Evolutionary conservation across 2,888 invertebrate genomes (phyloP).

Genomic region (Dioctria rufipes): DNA sequence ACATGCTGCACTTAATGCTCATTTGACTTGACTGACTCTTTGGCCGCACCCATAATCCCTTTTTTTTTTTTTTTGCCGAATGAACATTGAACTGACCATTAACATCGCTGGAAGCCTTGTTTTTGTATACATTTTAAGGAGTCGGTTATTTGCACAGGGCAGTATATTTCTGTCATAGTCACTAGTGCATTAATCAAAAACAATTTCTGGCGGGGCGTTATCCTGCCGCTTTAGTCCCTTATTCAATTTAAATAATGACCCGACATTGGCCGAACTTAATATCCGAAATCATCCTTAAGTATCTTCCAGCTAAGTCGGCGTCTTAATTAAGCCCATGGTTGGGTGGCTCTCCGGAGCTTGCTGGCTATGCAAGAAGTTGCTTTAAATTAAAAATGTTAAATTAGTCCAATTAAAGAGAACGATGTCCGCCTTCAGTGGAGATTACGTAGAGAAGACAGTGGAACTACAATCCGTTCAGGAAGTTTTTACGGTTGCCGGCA

Average conservation of each 20-base stretch:
- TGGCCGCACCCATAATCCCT: no score
- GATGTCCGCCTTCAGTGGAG: slow-evolving; percentile 57
- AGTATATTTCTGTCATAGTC: slow-evolving; percentile 10
- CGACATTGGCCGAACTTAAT: slow-evolving; percentile 51
- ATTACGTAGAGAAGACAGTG: slow-evolving; percentile 50
- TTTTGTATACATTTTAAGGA: slow-evolving; percentile 17
- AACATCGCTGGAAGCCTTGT: not conserved
- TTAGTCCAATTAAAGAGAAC: slow-evolving; percentile 59
- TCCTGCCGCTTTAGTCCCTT: slow-evolving; percentile 13
- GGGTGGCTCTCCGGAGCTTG: slow-evolving; percentile 9
- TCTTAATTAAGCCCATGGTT: slow-evolving; percentile 41
- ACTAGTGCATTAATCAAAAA: slow-evolving; percentile 20
- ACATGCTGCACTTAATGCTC: no score
- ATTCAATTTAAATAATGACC: slow-evolving; percentile 52
- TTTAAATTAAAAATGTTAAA: slow-evolving; percentile 60
- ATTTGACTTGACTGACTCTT: no score
- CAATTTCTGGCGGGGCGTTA: slow-evolving; percentile 32
- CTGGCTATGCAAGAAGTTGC: slow-evolving; percentile 18
- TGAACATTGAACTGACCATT: no score
- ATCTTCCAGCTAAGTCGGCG: slow-evolving; percentile 38
- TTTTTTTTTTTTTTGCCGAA: no score
- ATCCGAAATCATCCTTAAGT: slow-evolving; percentile 50
- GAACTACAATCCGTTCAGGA: slow-evolving; percentile 43
- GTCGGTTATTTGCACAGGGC: no score
- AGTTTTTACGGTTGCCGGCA: slow-evolving; percentile 17